Conservation (phyloP, 2,113 vertebrate species). For the Sula dactylatra region DNA sequence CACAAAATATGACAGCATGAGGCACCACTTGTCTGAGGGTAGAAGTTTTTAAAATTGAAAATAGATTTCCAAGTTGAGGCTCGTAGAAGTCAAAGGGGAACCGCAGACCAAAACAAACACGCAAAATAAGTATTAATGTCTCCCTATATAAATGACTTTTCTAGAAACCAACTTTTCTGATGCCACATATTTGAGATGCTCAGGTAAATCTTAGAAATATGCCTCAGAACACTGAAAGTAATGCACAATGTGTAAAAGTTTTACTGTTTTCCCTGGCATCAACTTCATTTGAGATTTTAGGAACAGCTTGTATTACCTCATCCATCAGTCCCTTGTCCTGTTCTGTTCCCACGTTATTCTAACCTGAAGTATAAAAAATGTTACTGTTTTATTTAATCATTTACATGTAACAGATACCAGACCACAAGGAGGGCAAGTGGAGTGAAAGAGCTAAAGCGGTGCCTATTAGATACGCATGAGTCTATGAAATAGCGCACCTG, state of each 20-base stretch:
- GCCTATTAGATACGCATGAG: not conserved
- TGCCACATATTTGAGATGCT: not conserved
- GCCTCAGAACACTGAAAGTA: not conserved
- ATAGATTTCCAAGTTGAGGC: not conserved
- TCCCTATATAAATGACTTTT: not conserved
- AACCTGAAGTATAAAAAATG: not conserved
- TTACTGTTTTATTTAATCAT: not conserved
- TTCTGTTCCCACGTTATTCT: not conserved
- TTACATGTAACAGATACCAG: not conserved
- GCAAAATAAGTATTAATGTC: not conserved
- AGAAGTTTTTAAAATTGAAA: not conserved
- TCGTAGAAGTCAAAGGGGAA: not conserved
- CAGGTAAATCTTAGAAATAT: not conserved
- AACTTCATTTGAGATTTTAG: not conserved
- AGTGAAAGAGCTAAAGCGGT: not conserved
- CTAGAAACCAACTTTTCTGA: not conserved
- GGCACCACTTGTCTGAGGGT: not conserved
- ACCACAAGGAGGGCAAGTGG: not conserved
- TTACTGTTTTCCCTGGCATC: not conserved
- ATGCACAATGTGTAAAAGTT: not conserved
- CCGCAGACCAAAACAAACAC: not conserved
- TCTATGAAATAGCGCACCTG: not conserved
- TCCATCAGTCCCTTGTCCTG: not conserved
- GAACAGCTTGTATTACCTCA: constrained; percentile 7
- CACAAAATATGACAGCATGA: not conserved